Conservation (phyloP, 2,113 vertebrate genomes). For the Pao palembangensis region DNA sequence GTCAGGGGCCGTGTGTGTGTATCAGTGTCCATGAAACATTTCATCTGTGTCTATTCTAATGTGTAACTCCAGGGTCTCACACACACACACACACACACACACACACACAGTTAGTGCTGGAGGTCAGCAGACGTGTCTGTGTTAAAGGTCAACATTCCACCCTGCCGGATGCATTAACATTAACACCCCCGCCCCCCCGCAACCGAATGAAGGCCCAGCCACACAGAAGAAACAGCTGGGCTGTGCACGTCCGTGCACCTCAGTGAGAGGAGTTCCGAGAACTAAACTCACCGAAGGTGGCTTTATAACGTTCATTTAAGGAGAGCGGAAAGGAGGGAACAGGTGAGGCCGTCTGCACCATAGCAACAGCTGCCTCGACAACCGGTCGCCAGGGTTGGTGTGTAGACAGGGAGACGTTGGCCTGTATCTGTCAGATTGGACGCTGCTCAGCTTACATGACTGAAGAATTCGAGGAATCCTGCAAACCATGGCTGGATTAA, state of each 20-base stretch:
- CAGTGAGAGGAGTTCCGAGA: constrained; percentile 3
- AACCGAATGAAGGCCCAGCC: neutral
- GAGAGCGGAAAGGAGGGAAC: constrained; percentile 38
- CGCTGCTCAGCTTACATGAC: neutral
- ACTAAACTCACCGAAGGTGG: too few species aligned
- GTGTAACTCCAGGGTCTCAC: constrained; percentile 19
- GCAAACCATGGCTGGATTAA: neutral
- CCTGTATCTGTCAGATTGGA: neutral
- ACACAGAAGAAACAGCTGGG: constrained; percentile 9
- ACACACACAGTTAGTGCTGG: constrained; percentile 9
- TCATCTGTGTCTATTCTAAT: constrained; percentile 27
- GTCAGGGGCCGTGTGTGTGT: neutral
- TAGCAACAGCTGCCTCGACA: constrained; percentile 60
- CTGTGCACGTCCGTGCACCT: constrained; percentile 11
- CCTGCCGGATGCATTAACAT: constrained; percentile 51
- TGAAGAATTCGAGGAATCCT: neutral
- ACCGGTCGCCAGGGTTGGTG: constrained; percentile 11
- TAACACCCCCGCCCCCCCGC: neutral
- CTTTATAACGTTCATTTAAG: neutral
- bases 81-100: neutral
- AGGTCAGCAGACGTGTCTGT: constrained; percentile 36
- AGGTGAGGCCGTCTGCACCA: constrained; percentile 63
- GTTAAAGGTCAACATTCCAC: constrained; percentile 45
- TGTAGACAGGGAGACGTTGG: constrained; percentile 25
- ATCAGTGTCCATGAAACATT: constrained; percentile 4